These are phyloP conservation scores for Chrysemys picta DNA, from an alignment of 2,113 vertebrate genomes.

Conservation along the genomic window DNA sequence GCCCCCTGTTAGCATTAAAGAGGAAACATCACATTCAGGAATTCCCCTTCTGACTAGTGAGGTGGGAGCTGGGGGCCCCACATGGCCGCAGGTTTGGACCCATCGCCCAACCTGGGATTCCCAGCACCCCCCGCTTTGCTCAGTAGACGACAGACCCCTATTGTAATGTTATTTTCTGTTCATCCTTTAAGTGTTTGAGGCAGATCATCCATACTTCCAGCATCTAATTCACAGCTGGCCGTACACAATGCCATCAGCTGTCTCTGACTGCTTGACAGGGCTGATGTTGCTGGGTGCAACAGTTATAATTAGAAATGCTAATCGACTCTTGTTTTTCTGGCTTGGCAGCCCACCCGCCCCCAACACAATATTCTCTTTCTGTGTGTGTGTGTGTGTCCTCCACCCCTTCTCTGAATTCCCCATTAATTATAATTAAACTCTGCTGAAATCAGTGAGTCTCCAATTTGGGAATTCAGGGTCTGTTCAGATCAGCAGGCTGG, in stretches of 20 bases:
- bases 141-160: background rate
- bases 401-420: background rate
- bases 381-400: slow-evolving; percentile 25
- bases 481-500: background rate
- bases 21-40: background rate
- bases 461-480: background rate
- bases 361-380: slow-evolving; percentile 49
- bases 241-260: background rate
- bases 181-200: slow-evolving; percentile 32
- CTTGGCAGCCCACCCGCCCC: slow-evolving; percentile 63
- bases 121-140: background rate
- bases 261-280: slow-evolving; percentile 11
- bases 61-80: background rate
- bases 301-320: slow-evolving; percentile 72
- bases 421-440: background rate
- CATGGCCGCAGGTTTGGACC: accelerated
- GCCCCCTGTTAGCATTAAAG: background rate
- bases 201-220: background rate
- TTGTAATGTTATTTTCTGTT: slow-evolving; percentile 30
- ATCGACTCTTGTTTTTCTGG: slow-evolving; percentile 61
- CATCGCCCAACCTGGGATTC: background rate
- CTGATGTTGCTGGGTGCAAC: slow-evolving; percentile 22
- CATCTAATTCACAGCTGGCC: slow-evolving; percentile 53
- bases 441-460: background rate
- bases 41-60: background rate